phyloP scores from a whole-genome alignment of 2,797 vertebrate species.

The Alauda arvensis region DNA sequence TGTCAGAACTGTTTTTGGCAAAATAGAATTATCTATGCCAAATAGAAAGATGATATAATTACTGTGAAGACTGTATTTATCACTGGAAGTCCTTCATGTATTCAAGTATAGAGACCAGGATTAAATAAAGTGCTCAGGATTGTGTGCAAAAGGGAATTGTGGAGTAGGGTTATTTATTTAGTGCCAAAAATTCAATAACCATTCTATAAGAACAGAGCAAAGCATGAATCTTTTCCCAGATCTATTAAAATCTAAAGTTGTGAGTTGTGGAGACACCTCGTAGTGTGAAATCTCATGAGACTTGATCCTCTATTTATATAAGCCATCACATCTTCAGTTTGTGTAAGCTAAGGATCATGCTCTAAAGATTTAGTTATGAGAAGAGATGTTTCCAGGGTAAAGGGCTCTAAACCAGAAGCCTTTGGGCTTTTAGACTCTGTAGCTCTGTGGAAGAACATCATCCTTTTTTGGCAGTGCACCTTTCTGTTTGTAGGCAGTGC shows the following conservation, averaged over 20 bases:
- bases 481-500: background rate
- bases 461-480: background rate
- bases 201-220: background rate
- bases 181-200: background rate
- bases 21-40: conserved; percentile 17
- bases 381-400: background rate
- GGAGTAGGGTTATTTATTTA: conserved; percentile 12
- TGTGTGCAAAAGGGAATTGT: conserved; percentile 15
- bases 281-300: background rate
- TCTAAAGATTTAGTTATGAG: background rate
- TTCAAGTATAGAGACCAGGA: background rate
- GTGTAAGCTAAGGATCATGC: background rate
- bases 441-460: background rate
- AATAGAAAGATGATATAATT: conserved; percentile 8
- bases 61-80: conserved; percentile 1
- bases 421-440: background rate
- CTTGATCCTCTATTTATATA: background rate
- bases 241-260: background rate
- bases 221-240: background rate
- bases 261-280: background rate
- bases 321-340: background rate
- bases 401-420: background rate
- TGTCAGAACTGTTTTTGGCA: conserved; percentile 2
- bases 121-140: background rate
- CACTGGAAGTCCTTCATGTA: background rate